Conservation (phyloP, 2,888 invertebrate genomes). For the Brachyptera risi region DNA sequence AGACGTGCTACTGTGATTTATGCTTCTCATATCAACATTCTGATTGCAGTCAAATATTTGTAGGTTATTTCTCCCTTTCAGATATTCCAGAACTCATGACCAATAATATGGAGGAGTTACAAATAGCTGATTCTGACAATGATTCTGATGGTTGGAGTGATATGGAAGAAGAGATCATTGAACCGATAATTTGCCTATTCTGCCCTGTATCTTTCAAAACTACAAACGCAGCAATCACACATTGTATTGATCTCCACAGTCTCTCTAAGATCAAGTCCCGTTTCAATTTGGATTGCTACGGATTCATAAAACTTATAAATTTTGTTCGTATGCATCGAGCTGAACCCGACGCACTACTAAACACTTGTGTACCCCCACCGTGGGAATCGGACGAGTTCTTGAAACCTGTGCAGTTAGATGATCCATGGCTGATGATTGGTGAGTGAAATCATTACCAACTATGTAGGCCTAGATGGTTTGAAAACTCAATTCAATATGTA, state of each 20-base stretch:
- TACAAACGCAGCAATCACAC: constrained; percentile 61
- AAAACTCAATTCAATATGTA: no score
- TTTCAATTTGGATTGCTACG: constrained; percentile 76
- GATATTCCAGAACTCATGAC: constrained; percentile 22
- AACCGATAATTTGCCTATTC: constrained; percentile 64
- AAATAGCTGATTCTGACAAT: constrained; percentile 38
- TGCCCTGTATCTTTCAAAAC: constrained; percentile 59
- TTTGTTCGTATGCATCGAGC: constrained; percentile 65
- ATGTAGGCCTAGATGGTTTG: neutral
- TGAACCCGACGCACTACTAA: constrained; percentile 53
- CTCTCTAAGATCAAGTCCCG: constrained; percentile 63
- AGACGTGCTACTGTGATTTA: no score
- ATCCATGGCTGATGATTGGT: constrained; percentile 82
- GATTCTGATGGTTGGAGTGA: constrained; percentile 54
- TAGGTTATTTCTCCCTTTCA: constrained; percentile 8
- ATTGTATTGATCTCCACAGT: constrained; percentile 61
- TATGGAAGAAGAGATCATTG: constrained; percentile 46
- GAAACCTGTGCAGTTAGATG: constrained; percentile 66
- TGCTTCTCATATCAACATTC: no score
- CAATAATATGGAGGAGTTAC: constrained; percentile 28
- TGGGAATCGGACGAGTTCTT: constrained; percentile 78
- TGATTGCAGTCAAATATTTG: no score
- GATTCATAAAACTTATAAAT: constrained; percentile 59
- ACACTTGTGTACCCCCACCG: constrained; percentile 48
- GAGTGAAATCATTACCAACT: constrained; percentile 36